phyloP scores from a whole-genome alignment of 35 echinoderm and acorn worm genomes.

The Heliocidaris tuberculata region DNA sequence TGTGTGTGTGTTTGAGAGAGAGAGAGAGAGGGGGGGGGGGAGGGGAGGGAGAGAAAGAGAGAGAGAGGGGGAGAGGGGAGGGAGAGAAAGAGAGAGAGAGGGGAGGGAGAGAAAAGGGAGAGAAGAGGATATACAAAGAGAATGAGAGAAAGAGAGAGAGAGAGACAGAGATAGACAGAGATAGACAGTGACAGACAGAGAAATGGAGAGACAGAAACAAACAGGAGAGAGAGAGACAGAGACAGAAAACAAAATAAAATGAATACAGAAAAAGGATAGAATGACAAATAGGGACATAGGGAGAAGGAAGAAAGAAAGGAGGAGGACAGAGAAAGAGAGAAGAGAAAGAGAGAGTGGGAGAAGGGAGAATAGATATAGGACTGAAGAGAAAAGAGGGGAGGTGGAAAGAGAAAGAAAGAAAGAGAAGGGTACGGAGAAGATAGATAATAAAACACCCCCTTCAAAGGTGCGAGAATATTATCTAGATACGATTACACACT shows the following conservation, averaged over 20 bases:
- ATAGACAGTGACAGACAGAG: neutral
- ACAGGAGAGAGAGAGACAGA: neutral
- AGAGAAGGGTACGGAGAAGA: neutral
- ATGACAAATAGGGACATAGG: neutral
- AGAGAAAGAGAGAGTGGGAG: neutral
- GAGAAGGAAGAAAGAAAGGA: neutral
- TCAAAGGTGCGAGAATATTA: neutral
- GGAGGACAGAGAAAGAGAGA: neutral
- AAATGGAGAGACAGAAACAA: constrained; percentile 8
- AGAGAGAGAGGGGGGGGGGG: neutral
- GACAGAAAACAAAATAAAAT: neutral
- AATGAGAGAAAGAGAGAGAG: neutral
- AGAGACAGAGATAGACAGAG: constrained; percentile 34
- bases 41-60: neutral
- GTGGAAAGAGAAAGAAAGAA: neutral
- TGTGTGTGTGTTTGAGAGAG: neutral
- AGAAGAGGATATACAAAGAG: neutral
- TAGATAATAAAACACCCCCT: neutral
- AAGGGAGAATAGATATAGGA: neutral
- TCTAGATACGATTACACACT: neutral
- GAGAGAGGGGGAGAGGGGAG: neutral
- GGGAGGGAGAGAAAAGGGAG: neutral
- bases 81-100: neutral
- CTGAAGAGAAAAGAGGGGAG: neutral
- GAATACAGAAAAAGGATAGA: neutral